Base-by-base conservation (phyloP, 2,888 invertebrate species). In the Formica aserva region DNA sequence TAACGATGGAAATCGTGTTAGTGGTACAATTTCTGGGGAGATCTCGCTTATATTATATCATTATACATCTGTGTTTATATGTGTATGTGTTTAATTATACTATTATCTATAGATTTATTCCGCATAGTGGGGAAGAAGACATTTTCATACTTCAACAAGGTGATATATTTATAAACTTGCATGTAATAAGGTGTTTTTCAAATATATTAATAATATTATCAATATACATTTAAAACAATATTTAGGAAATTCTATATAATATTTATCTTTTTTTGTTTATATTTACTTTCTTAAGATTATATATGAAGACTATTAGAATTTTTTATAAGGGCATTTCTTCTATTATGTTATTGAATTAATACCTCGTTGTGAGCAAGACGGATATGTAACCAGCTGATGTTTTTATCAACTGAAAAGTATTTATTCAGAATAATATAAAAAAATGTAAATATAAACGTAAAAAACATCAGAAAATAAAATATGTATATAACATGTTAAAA, bases 371-470 rank as follows among this genome's bases (percentile, higher is more conserved):
- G 8, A 75, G 38, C 15, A 82, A 29, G 0, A 82, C 78, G 4
- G 82, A 82, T 60, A 26, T 26, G 26, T 26, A 26, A 26, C 26
- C 26, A 26, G 26, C 26, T 1, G 26, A 26, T 26, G 26, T 75
- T 60, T 82, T 82, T 26, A 75, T 6, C 18, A 82, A n/a, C 75
- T 82, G 2, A 8, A 74, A 81, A 22, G 26, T n/a, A 32, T 32
- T 52, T 9, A 5, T 52, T 69, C 5, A 1, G 11, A 38, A 38
- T 15, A 32, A 71, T 63, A 26, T 15, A 8, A 32, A 38, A n/a
- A 11, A 29, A 26, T 18, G 18, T 35, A 57, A 26, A 6, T 41
- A 4, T 26, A 32, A 15, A 18, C 15, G 11, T 26, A 26, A 22
- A 18, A 48, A 41, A 11, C 8, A 29, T 67, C 4, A 41, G 1